These are phyloP conservation scores for Conus ventricosus DNA, from an alignment of 1,140 invertebrate species.

Conservation along the genomic window DNA sequence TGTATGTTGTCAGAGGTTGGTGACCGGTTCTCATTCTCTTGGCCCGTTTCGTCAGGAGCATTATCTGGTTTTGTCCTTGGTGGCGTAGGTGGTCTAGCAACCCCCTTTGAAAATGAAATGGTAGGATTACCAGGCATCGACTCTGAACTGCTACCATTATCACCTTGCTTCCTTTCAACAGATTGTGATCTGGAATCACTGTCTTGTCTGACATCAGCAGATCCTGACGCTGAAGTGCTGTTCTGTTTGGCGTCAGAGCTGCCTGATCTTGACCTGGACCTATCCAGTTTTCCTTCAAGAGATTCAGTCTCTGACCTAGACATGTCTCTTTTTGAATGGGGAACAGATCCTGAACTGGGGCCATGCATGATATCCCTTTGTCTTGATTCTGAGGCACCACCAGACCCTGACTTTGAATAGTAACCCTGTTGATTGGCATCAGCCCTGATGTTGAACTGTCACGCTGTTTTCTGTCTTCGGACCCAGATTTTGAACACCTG, in stretches of 20 bases:
- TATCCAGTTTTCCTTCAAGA: neutral
- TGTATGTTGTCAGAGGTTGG: neutral
- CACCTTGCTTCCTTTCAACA: neutral
- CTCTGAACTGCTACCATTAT: neutral
- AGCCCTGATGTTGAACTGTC: neutral
- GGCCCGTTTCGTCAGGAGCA: neutral
- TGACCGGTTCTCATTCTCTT: neutral
- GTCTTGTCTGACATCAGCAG: neutral
- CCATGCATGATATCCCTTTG: neutral
- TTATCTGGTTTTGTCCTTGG: neutral
- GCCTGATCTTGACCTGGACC: too few species aligned
- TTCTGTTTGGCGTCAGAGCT: too few species aligned
- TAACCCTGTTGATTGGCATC: neutral
- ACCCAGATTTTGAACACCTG: neutral
- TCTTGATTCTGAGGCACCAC: neutral
- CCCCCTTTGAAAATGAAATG: too few species aligned
- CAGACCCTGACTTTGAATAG: neutral
- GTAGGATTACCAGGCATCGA: too few species aligned
- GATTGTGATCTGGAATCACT: too few species aligned
- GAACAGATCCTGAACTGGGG: neutral
- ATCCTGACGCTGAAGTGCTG: neutral
- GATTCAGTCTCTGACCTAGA: neutral
- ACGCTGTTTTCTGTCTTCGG: neutral
- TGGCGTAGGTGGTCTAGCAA: neutral
- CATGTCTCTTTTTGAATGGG: neutral